A percentile compares a stretch with the other conserved stretches of the same genome.
Evolutionary conservation across 2,113 vertebrate genomes (phyloP).

Genomic region (Sphyrna mokarran): DNA sequence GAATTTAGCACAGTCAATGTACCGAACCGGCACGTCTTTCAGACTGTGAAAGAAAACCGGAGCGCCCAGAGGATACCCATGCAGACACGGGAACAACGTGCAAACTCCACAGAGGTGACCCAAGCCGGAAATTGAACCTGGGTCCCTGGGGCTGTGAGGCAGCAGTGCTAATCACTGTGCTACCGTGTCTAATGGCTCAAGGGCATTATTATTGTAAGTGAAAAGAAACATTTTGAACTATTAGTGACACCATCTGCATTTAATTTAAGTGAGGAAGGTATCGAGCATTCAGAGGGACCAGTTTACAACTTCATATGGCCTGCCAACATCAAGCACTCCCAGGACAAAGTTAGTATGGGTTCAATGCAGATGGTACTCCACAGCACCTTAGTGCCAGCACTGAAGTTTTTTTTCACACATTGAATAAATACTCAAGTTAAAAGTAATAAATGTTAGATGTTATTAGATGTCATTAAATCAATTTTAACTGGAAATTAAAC

Average conservation of each 20-base stretch:
- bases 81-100: too few species aligned
- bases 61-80: too few species aligned
- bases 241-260: background rate
- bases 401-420: background rate
- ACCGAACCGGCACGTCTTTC: too few species aligned
- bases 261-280: background rate
- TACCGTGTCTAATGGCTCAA: too few species aligned
- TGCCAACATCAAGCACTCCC: background rate
- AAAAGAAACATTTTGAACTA: background rate
- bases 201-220: background rate
- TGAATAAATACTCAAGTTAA: background rate
- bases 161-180: too few species aligned
- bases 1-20: too few species aligned
- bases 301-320: background rate
- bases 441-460: background rate
- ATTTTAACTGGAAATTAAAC: background rate
- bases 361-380: background rate
- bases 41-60: too few species aligned
- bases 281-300: background rate
- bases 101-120: too few species aligned
- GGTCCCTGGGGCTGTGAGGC: too few species aligned
- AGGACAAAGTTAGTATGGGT: background rate
- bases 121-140: too few species aligned
- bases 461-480: background rate
- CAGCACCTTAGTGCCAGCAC: background rate